A percentile compares a stretch with the other conserved stretches of the same genome.
Conservation (phyloP, 2,797 vertebrate species). For the Sternarchorhynchus goeldii region DNA sequence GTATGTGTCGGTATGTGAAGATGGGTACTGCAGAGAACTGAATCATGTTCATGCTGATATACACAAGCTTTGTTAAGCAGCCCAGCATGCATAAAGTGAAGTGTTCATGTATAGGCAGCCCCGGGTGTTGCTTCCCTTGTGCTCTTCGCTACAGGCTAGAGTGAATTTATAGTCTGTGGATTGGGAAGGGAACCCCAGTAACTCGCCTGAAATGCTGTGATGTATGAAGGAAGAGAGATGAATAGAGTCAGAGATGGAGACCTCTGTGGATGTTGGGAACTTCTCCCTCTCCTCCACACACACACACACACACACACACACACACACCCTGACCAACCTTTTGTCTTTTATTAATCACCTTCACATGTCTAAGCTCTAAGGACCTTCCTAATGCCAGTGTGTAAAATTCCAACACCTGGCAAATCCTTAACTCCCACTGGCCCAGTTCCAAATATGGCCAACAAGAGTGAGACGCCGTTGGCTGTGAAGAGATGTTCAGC, state of each 20-base stretch:
- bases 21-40: no score
- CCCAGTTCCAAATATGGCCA: constrained; percentile 17
- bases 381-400: not conserved
- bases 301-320: not conserved
- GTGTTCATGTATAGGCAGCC: constrained; percentile 7
- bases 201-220: constrained; percentile 21
- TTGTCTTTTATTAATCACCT: constrained; percentile 4
- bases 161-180: no score
- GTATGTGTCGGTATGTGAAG: no score
- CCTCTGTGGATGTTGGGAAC: no score
- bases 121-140: no score
- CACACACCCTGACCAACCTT: not conserved
- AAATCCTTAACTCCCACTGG: constrained; percentile 13
- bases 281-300: not conserved
- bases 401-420: constrained; percentile 15
- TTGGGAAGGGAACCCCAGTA: no score
- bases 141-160: no score
- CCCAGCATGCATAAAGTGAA: not conserved
- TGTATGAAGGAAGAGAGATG: constrained; percentile 16
- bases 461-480: constrained; percentile 11
- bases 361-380: not conserved
- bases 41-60: not conserved
- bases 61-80: not conserved
- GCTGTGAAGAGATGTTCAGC: constrained; percentile 5
- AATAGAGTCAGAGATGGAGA: not conserved